Evolutionary conservation across 1,140 invertebrate species (phyloP), one percentile per base, ranked within the genome.

Genomic region (Parasteatoda tepidariorum): DNA sequence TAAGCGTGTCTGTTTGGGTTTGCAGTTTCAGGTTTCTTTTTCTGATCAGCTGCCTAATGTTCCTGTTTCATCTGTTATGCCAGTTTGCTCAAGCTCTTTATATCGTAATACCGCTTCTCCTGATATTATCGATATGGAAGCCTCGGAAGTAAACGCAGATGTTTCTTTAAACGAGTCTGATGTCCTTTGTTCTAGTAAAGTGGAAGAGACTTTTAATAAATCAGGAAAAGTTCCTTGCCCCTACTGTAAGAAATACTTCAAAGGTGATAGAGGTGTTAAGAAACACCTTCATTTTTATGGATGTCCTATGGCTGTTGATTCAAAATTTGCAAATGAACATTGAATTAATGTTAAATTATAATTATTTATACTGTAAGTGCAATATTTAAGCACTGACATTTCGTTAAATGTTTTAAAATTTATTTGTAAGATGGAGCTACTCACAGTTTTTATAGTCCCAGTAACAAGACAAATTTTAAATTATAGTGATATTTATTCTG

Each of bases 391-490:
- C 30, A 22, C 30, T 73, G 18, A 41, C 26, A 68, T 38, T 75
- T 75, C 54, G 73, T 55, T 75, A 54, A 61, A 61, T 75, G 73
- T 75, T 73, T 57, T 33, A 15, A 54, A 76, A 7, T 15, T 59
- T 7, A 67, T 67, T 70, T 70, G 66, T 71, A 71, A 82, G 78
- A 82, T 82, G 78, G 78, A 82, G 78, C 78, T 82, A 82, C 78
- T 82, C 54, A 82, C 66, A 79, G 78, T 82, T 82, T 82, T 82
- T 82, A 82, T 82, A 70, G 78, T 82, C 78, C 78, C 78, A 82
- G 78, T 82, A 82, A 82, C 78, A 70, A 22, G 78, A 48, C 78
- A 82, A 82, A 34, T 28, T 26, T 55, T 78, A 38, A 57, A 55
- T 62, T 48, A 70, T 70, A 70, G 66, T 70, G 55, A 61, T 70